These are phyloP conservation scores for Cheilosia variabilis DNA, from an alignment of 2,888 invertebrate genomes.

Conservation along the genomic window DNA sequence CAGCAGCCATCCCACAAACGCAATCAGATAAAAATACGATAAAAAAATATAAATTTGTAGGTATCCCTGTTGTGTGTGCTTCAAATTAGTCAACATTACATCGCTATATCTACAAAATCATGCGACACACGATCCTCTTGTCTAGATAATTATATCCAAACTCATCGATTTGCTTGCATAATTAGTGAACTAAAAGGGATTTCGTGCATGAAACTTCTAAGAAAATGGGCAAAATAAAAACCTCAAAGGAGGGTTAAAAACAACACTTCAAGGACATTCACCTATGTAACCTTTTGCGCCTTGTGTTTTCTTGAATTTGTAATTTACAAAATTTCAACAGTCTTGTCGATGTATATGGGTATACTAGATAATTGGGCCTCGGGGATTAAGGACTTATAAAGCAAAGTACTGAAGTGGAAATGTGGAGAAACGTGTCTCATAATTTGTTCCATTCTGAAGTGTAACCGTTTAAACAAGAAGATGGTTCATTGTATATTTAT, in stretches of 20 bases:
- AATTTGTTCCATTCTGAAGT: constrained; percentile 8
- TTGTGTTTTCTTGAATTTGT: constrained; percentile 42
- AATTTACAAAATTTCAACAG: constrained; percentile 35
- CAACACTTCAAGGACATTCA: constrained; percentile 39
- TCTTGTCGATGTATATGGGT: constrained; percentile 4
- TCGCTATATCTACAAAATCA: not conserved
- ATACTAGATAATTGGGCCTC: constrained; percentile 30
- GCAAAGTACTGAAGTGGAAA: constrained; percentile 33
- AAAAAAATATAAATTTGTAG: too few relatives aligned
- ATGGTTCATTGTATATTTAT: constrained; percentile 27
- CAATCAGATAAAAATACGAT: too few relatives aligned
- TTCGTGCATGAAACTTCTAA: constrained; percentile 19
- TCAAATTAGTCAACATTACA: too few relatives aligned
- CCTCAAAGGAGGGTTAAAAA: constrained; percentile 16
- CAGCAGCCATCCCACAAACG: too few relatives aligned
- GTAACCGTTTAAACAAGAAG: constrained; percentile 19
- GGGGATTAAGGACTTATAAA: constrained; percentile 42
- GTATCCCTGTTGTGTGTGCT: too few relatives aligned
- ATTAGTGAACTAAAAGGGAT: constrained; percentile 21
- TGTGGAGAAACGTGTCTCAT: constrained; percentile 8
- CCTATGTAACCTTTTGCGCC: constrained; percentile 45
- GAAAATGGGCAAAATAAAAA: constrained; percentile 14
- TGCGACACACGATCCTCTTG: not conserved
- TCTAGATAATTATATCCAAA: constrained; percentile 29
- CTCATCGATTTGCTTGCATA: constrained; percentile 41